These are phyloP conservation scores for Astur gentilis DNA, from an alignment of 2,113 vertebrate genomes.

Conservation along the genomic window DNA sequence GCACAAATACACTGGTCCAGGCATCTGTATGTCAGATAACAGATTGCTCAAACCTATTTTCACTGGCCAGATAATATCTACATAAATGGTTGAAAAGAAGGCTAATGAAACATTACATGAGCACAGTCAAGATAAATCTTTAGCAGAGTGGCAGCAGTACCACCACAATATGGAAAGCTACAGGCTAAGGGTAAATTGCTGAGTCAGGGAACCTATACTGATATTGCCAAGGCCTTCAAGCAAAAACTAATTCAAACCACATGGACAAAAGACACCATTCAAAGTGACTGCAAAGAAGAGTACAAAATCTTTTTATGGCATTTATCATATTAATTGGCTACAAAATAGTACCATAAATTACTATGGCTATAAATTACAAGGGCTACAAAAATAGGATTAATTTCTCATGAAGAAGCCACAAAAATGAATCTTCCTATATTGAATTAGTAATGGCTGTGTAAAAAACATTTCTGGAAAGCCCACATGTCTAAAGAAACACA, in stretches of 20 bases:
- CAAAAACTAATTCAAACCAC: background rate
- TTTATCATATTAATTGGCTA: background rate
- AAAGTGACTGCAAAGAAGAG: background rate
- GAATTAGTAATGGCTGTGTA: background rate
- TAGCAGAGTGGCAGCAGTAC: background rate
- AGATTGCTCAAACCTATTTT: background rate
- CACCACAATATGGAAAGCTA: background rate
- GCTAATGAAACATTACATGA: background rate
- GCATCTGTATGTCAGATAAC: background rate
- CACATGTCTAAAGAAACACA: background rate
- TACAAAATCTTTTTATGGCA: background rate
- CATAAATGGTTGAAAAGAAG: background rate
- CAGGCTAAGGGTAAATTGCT: background rate
- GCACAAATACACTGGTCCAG: background rate
- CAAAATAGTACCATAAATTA: background rate
- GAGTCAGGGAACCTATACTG: background rate
- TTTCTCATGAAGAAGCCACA: background rate
- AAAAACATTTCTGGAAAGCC: background rate
- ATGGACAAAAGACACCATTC: background rate
- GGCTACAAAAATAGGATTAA: background rate
- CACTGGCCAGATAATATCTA: background rate
- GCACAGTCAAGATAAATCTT: background rate
- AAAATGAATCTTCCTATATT: background rate
- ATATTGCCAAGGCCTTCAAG: background rate
- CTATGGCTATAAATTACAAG: background rate